Conservation (phyloP, 2,888 invertebrate genomes). For the Aphodius granarius region DNA sequence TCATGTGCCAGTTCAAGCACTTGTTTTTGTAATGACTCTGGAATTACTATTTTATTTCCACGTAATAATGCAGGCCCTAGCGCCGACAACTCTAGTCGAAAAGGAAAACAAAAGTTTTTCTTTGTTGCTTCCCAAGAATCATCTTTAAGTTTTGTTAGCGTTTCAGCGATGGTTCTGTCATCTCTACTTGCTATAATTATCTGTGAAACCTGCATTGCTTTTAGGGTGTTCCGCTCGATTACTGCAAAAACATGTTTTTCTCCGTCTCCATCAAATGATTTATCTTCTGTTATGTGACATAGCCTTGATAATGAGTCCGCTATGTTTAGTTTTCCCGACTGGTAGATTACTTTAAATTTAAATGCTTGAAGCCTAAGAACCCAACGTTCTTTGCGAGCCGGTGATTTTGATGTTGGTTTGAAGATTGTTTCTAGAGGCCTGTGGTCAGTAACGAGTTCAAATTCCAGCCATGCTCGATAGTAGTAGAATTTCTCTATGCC, state of each 20-base stretch:
- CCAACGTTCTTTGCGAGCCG: slow-evolving; percentile 33
- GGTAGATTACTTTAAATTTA: slow-evolving; percentile 29
- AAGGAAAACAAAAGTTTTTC: slow-evolving; percentile 13
- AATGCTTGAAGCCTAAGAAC: slow-evolving; percentile 31
- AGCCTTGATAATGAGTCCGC: slow-evolving; percentile 34
- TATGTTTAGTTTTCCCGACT: slow-evolving; percentile 31
- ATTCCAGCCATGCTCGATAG: slow-evolving; percentile 33
- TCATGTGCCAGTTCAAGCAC: slow-evolving; percentile 33
- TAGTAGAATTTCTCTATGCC: slow-evolving; percentile 42
- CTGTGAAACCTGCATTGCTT: slow-evolving; percentile 24
- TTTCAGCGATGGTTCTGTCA: slow-evolving; percentile 21
- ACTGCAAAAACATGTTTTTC: slow-evolving; percentile 32
- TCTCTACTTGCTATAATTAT: not conserved
- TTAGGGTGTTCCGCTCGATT: slow-evolving; percentile 27
- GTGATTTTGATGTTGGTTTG: slow-evolving; percentile 36
- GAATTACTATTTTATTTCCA: slow-evolving; percentile 25
- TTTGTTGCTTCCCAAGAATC: slow-evolving; percentile 18
- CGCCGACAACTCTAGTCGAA: slow-evolving; percentile 14
- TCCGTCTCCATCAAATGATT: slow-evolving; percentile 26
- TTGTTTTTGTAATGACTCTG: slow-evolving; percentile 20
- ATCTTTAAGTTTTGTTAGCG: slow-evolving; percentile 17
- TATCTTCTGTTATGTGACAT: slow-evolving; percentile 3
- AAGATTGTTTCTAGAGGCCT: slow-evolving; percentile 45
- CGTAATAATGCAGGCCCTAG: slow-evolving; percentile 15
- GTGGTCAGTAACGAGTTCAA: slow-evolving; percentile 39